Evolutionary conservation across 2,888 invertebrate species (phyloP), one percentile per base, ranked within the genome.

Genomic region (Strigamia maritima): DNA sequence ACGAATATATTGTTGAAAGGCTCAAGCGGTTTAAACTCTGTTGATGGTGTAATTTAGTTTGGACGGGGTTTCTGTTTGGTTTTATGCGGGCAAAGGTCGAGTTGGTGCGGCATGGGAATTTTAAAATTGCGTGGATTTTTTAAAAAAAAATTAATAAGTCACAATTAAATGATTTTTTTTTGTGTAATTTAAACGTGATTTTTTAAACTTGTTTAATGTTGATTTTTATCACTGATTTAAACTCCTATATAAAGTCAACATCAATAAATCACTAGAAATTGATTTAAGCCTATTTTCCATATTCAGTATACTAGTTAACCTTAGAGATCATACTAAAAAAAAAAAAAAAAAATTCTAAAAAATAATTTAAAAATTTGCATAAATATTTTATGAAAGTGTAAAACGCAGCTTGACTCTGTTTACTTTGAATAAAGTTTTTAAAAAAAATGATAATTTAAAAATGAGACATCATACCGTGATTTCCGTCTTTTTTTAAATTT

Each of bases 1-100:
- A 60, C 60, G 60, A 19, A 60, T 60, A 60, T 60, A 60, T 60
- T 60, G 60, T 60, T 60, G 60, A 60, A 60, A 60, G 60, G 31
- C 22, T 54, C 54, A 54, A 54, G 54, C 16, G 54, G 8, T 4
- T 6, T 54, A 54, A 54, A n/a, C n/a, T n/a, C n/a, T n/a, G n/a
- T 54, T 10, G 19, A 16, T n/a, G 19, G 54, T 16, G 19, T 54
- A 54, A 19, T 60, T 60, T 60, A n/a, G 60, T 60, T 60, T 22
- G 22, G n/a, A 60, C 2, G 60, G 44, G 44, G 10, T 44, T 3
- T 44, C 16, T 3, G 44, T 44, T 44, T 44, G 38, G n/a, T 31
- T 2, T 31, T 2, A 31, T 31, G 31, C 31, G 31, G 31, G 2
- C 7, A 31, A 31, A 31, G 31, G 31, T 31, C 31, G 31, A 7